Conservation (phyloP, 2,888 invertebrate genomes). For the Chironomus tentans region DNA sequence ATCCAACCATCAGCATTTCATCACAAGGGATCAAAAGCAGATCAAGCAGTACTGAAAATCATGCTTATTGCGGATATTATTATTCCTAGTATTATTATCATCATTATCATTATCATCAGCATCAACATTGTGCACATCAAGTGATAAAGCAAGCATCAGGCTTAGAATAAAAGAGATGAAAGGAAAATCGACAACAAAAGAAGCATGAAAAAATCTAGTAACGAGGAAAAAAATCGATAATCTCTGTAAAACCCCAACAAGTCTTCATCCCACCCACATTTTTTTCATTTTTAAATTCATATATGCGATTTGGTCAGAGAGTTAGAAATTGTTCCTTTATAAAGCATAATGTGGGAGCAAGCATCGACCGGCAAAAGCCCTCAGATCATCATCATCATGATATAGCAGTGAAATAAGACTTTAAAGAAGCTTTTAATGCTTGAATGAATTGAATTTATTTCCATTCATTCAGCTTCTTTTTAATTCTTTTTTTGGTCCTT, state of each 20-base stretch:
- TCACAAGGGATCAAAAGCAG: background rate
- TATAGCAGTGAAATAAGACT: background rate
- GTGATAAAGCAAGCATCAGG: slow-evolving; percentile 1
- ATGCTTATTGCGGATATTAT: background rate
- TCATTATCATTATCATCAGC: slow-evolving; percentile 10
- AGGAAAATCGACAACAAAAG: background rate
- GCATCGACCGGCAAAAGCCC: no score
- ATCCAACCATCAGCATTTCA: no score
- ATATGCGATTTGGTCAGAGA: no score
- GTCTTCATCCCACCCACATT: background rate
- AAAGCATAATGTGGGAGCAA: background rate
- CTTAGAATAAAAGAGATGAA: background rate
- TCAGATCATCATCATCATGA: slow-evolving; percentile 1
- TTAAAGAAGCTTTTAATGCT: slow-evolving; percentile 22
- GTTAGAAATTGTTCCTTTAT: no score
- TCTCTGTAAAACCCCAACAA: background rate
- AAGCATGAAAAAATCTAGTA: no score
- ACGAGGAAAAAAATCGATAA: slow-evolving; percentile 3
- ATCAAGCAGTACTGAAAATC: background rate
- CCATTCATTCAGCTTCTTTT: no score
- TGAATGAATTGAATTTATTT: no score
- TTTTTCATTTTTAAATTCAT: background rate
- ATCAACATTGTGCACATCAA: slow-evolving; percentile 12
- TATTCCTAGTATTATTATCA: background rate
- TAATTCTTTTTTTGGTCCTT: no score